Base-by-base conservation (phyloP, 2,113 vertebrate species). In the Vulpes lagopus region DNA sequence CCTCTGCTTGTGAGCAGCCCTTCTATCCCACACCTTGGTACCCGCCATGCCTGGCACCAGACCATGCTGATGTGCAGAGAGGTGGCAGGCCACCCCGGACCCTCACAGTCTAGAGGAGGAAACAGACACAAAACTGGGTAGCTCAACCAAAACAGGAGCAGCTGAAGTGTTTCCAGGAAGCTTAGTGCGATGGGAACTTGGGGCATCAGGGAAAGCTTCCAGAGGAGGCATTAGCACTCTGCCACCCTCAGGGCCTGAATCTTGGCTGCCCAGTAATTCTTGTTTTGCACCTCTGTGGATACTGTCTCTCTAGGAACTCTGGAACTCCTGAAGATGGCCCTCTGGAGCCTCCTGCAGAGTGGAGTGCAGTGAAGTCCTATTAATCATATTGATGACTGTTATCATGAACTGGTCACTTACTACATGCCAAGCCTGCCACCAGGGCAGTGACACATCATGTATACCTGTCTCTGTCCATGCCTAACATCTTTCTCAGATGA, bases 281-380 rank as follows among this genome's bases (percentile, higher is more conserved):
- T n/a, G 35, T 17, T 84, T 55, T 74, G 57, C 7, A 6, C 32
- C 27, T 86, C 53, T 2, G 0, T 25, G 76, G 51, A 76, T 76
- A 16, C n/a, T 43, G 35, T 43, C n/a, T 25, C 51, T 96, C 60
- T 17, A 89, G 57, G 59, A 86, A 85, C 71, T 83, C 49, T 64
- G 25, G 60, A 51, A n/a, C 32, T 89, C 92, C 65, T 11, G 14
- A 95, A 35, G 86, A 88, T 30, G 20, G 49, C 12, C 59, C 25
- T 88, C 43, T 27, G 35, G 38, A n/a, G 35, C 20, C 27, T 73
- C 55, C 22, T 2, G 6, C 2, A 23, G 73, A 92, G 32, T 25
- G 30, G 12, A 88, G 49, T 8, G 35, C 16, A 62, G 51, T 43
- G 27, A 62, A 27, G 11, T 81, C 59, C 35, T 88, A 17, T 62